A percentile compares a stretch with the other conserved stretches of the same genome.
Evolutionary conservation across 2,797 vertebrate genomes (phyloP).

Genomic region (Sus cebifrons): DNA sequence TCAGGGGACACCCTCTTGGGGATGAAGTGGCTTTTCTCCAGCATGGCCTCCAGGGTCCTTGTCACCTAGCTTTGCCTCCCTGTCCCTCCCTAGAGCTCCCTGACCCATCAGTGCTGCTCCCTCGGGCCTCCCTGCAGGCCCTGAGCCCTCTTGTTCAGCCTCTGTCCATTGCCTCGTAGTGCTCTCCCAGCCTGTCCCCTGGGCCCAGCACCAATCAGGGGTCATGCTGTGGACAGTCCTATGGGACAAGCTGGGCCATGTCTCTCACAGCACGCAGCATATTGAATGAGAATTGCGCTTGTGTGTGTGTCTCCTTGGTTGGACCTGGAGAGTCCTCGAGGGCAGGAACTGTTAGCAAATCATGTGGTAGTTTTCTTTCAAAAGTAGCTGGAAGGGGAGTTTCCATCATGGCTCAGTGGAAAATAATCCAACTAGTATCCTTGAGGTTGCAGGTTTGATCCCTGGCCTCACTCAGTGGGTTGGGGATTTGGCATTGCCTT

Average conservation of each 20-base stretch:
- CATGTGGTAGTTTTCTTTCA: not conserved
- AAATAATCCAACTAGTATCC: too few relatives aligned
- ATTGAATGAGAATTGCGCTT: not conserved
- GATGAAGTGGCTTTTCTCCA: not conserved
- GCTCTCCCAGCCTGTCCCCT: not conserved
- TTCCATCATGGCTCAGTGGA: too few relatives aligned
- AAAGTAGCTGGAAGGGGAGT: not conserved
- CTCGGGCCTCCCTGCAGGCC: not conserved
- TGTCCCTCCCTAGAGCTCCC: fast-evolving
- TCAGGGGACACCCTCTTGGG: too few relatives aligned
- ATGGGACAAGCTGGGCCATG: fast-evolving
- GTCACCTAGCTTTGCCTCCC: not conserved
- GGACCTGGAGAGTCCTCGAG: not conserved
- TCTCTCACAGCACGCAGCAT: not conserved
- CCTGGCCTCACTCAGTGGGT: too few relatives aligned
- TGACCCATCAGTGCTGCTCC: not conserved
- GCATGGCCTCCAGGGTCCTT: too few relatives aligned
- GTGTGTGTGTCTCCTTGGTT: not conserved
- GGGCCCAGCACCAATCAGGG: not conserved
- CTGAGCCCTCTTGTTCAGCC: not conserved
- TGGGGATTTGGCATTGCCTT: too few relatives aligned
- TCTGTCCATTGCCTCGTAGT: not conserved
- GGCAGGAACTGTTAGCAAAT: not conserved
- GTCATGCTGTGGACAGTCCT: fast-evolving
- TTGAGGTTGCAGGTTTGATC: too few relatives aligned